These are phyloP conservation scores for Cyprinus carpio DNA, from an alignment of 2,113 vertebrate species.

Conservation along the genomic window DNA sequence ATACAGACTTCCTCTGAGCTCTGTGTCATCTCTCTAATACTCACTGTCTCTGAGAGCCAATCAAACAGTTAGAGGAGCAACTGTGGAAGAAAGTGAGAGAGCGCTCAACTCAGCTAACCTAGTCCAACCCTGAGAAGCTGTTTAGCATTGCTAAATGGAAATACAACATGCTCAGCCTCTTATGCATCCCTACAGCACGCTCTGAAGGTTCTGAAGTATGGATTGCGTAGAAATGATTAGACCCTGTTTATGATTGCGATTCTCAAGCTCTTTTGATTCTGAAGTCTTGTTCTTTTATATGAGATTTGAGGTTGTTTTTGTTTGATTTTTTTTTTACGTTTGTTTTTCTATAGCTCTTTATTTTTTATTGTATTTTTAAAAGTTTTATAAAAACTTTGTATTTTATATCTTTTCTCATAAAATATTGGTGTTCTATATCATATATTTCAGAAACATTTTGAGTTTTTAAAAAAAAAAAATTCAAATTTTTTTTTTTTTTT, in stretches of 20 bases:
- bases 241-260: background rate
- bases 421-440: too few relatives aligned
- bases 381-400: too few relatives aligned
- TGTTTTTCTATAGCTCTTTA: too few relatives aligned
- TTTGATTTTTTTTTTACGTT: background rate
- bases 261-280: too few relatives aligned
- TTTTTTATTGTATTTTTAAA: too few relatives aligned
- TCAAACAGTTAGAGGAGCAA: background rate
- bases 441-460: too few relatives aligned
- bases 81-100: background rate
- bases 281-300: too few relatives aligned
- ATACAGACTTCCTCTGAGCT: background rate
- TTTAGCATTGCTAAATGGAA: conserved; percentile 35
- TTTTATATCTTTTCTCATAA: too few relatives aligned
- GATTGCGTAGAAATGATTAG: background rate
- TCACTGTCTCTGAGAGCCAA: background rate
- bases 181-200: background rate
- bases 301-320: background rate
- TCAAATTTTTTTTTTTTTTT: too few relatives aligned
- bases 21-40: conserved; percentile 17
- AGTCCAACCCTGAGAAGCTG: conserved; percentile 1
- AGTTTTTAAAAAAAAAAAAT: too few relatives aligned
- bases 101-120: background rate
- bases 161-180: conserved; percentile 25
- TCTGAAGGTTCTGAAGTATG: background rate